Evolutionary conservation across 2,888 invertebrate genomes (phyloP).

Genomic region (Plebejus argus): DNA sequence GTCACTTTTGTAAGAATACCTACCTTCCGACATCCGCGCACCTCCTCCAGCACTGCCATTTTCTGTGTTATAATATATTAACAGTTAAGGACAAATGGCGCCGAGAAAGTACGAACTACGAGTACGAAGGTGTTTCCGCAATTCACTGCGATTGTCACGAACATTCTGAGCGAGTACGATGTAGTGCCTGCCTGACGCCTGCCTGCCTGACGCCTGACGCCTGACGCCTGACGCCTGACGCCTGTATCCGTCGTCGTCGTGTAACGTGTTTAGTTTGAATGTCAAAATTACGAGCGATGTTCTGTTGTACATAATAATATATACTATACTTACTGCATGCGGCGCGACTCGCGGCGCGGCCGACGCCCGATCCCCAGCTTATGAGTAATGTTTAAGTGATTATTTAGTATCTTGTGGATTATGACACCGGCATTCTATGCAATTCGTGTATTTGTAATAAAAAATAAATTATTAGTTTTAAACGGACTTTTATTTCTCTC

Average conservation of each 20-base stretch:
- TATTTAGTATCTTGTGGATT: conserved; percentile 50
- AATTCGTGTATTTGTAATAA: conserved; percentile 56
- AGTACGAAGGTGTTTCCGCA: conserved; percentile 17
- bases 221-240: too few species aligned
- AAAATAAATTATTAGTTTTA: conserved; percentile 62
- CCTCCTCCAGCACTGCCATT: conserved; percentile 24
- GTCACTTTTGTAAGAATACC: background rate
- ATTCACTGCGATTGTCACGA: conserved; percentile 10
- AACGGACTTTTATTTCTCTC: conserved; percentile 46
- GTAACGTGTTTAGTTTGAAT: conserved; percentile 1
- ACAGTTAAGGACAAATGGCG: conserved; percentile 24
- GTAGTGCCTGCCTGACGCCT: background rate
- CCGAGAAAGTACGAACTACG: background rate
- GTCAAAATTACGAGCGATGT: background rate
- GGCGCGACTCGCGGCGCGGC: conserved; percentile 11
- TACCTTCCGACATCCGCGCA: background rate
- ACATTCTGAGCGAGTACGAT: conserved; percentile 25
- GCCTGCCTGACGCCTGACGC: too few species aligned
- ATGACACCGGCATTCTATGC: conserved; percentile 54
- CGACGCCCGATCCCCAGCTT: conserved; percentile 28
- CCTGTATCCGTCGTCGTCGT: background rate
- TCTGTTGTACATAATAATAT: background rate
- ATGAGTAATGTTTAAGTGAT: conserved; percentile 42
- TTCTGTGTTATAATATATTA: conserved; percentile 21
- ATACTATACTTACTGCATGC: background rate